Base-by-base conservation (phyloP, 2,113 vertebrate species). In the Tetrax tetrax region DNA sequence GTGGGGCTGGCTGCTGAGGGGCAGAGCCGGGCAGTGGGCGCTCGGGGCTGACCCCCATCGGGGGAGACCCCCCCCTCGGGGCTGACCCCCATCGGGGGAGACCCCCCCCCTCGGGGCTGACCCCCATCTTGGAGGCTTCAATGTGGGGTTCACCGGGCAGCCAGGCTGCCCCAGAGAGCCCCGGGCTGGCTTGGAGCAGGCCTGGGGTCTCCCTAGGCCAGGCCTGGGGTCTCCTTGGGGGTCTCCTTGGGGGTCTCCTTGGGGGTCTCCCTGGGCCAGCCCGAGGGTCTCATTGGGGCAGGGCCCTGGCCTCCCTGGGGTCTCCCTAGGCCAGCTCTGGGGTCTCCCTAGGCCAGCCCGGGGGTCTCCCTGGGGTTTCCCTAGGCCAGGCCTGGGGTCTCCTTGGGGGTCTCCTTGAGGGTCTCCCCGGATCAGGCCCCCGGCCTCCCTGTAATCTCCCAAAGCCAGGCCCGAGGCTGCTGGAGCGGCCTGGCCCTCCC, bases 21-120 rank as follows among this genome's bases (percentile, higher is more conserved):
- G n/a, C 28, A 9, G 82, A 7, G 1, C 50, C 2, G 3, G 60
- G 25, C 45, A 35, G 7, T 0, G 16, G 59, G 20, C 2, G 9
- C 38, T 24, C 20, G 9, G 43, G 29, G 77, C 35, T 41, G 60
- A 43, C 5, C 20, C 31, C 10, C 22, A 22, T 33, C 33, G 38
- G 38, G 38, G 38, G 38, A 11, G 38, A 38, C 8, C 38, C 38
- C 38, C 38, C 38, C 38, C 38, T 38, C 38, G 38, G 38, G 38
- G 38, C 35, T 41, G 60, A 43, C 5, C 20, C 31, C 10, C 22
- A 19, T 33, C 33, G 38, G 38, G 38, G n/a, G n/a, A n/a, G 38
- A 38, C 8, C 38, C 38, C 38, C 38, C 38, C 38, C 38, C 38
- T 24, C 20, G 9, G 43, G 29, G 77, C 35, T 41, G 60, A 43